These are phyloP conservation scores for Ochropleura plecta DNA, from an alignment of 2,888 invertebrate genomes.

Conservation along the genomic window DNA sequence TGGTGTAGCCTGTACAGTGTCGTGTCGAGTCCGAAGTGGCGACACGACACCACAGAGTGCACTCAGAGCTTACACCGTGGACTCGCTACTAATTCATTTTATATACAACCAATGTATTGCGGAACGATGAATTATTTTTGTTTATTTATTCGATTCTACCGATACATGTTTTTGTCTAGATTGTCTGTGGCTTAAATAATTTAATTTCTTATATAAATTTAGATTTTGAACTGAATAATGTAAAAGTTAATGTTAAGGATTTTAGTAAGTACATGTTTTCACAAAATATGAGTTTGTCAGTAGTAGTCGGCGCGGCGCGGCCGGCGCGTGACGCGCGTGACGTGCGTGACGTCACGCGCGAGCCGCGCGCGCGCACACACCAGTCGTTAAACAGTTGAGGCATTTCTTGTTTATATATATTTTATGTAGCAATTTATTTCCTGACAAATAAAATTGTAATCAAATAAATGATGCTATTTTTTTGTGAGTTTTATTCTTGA, in stretches of 20 bases:
- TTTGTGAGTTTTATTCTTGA: conserved; percentile 68
- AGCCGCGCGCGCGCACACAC: conserved; percentile 44
- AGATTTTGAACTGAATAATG: conserved; percentile 77
- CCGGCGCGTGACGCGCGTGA: not conserved
- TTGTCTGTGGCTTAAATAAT: conserved; percentile 72
- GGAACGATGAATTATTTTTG: conserved; percentile 41
- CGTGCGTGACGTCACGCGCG: conserved; percentile 12
- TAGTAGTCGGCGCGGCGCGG: conserved; percentile 31
- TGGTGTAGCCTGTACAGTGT: not conserved
- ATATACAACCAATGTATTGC: conserved; percentile 49
- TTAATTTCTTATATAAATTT: conserved; percentile 70
- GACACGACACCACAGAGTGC: not conserved
- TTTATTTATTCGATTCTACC: conserved; percentile 60
- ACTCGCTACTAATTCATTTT: conserved; percentile 53
- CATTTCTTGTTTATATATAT: conserved; percentile 87
- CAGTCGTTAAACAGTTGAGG: conserved; percentile 76
- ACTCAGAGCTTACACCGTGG: conserved; percentile 23
- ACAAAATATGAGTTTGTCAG: conserved; percentile 69
- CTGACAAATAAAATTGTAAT: conserved; percentile 88
- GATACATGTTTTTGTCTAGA: conserved; percentile 62
- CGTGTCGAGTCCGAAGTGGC: not conserved
- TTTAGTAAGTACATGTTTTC: conserved; percentile 74
- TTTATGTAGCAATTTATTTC: conserved; percentile 89
- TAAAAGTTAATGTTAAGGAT: conserved; percentile 74
- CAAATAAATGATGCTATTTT: conserved; percentile 89